Conservation (phyloP, 2,797 vertebrate species). For the Malacoraja senta region DNA sequence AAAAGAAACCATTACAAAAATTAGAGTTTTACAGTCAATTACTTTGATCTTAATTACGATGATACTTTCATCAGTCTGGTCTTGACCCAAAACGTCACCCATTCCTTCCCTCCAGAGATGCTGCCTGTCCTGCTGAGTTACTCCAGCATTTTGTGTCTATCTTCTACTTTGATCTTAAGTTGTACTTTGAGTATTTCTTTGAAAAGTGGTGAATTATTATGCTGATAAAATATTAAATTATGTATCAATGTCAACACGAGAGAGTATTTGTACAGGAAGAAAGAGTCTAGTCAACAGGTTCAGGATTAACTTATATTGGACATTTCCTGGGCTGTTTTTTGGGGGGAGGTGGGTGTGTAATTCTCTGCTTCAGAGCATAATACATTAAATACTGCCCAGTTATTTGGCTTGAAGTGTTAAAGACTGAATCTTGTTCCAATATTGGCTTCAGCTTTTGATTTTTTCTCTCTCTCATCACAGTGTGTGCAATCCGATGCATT, state of each 20-base stretch:
- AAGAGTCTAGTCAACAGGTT: neutral
- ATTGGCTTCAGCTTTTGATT: slow-evolving; percentile 4
- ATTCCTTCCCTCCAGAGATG: too few species aligned
- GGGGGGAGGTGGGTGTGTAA: neutral
- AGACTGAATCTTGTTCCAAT: neutral
- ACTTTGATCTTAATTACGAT: neutral
- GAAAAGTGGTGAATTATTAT: neutral
- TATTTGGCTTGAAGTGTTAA: slow-evolving; percentile 1
- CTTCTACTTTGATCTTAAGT: neutral
- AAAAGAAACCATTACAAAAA: neutral
- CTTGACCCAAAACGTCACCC: too few species aligned
- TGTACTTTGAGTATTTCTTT: neutral
- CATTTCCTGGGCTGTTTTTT: neutral
- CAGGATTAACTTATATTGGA: neutral
- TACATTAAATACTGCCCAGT: neutral
- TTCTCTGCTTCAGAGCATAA: neutral
- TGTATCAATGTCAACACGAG: neutral
- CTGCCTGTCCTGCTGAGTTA: too few species aligned
- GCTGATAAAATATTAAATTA: neutral
- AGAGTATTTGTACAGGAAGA: neutral
- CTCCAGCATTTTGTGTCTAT: too few species aligned
- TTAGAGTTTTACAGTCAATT: neutral
- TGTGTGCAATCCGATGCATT: slow-evolving; percentile 8
- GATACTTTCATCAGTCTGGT: too few species aligned
- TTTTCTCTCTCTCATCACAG: neutral